phyloP scores from a whole-genome alignment of 2,113 vertebrate species.

The Cephalopholis sonnerati region DNA sequence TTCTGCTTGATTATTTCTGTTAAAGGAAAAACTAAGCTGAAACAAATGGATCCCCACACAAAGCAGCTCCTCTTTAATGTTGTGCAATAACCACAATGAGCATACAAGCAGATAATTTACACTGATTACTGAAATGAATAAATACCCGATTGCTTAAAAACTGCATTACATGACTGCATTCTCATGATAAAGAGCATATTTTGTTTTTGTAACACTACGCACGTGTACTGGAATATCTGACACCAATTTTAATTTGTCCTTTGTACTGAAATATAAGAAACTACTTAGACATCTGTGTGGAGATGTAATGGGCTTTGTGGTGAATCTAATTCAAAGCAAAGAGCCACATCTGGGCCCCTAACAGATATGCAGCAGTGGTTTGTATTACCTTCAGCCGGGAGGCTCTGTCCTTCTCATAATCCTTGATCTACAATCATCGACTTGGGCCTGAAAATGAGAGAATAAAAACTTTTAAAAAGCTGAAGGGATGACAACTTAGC shows the following conservation, averaged over 20 bases:
- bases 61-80: no score
- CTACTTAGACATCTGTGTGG: background rate
- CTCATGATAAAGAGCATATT: background rate
- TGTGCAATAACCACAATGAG: no score
- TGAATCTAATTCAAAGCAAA: background rate
- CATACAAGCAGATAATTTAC: background rate
- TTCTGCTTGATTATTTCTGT: background rate
- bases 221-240: background rate
- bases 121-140: background rate
- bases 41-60: no score
- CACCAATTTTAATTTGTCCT: background rate
- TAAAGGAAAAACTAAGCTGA: background rate
- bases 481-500: accelerated
- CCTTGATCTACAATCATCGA: slow-evolving; percentile 75
- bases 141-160: background rate
- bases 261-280: background rate
- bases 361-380: slow-evolving; percentile 6
- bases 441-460: slow-evolving; percentile 73
- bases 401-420: slow-evolving; percentile 46
- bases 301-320: accelerated
- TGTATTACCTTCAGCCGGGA: slow-evolving; percentile 48
- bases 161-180: background rate
- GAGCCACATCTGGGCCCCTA: slow-evolving; percentile 14
- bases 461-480: background rate
- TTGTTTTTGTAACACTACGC: background rate